Conservation (phyloP, 1,140 invertebrate genomes). For the Drosophila carrolli region DNA sequence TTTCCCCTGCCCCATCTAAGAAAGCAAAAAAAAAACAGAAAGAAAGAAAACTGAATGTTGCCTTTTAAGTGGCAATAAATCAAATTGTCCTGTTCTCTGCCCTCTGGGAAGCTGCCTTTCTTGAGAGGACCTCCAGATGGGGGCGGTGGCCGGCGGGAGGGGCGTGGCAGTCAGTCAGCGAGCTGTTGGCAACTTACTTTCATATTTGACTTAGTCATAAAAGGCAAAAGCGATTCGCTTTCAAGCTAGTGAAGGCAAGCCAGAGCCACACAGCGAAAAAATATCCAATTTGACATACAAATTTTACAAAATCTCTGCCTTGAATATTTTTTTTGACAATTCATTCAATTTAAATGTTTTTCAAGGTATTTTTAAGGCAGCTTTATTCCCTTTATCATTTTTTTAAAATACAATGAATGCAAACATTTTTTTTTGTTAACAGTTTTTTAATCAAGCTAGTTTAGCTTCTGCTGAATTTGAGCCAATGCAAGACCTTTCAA, state of each 20-base stretch:
- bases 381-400: too few relatives aligned
- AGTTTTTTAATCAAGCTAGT: too few relatives aligned
- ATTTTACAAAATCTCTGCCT: too few relatives aligned
- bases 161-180: slow-evolving; percentile 49
- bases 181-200: slow-evolving; percentile 66
- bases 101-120: slow-evolving; percentile 34
- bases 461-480: too few relatives aligned
- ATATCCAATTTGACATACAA: background rate
- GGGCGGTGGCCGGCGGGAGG: background rate
- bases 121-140: background rate
- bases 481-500: too few relatives aligned
- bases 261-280: slow-evolving; percentile 44
- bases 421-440: too few relatives aligned
- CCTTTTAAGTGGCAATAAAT: slow-evolving; percentile 83
- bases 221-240: slow-evolving; percentile 61
- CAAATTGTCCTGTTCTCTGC: slow-evolving; percentile 69
- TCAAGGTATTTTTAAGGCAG: too few relatives aligned
- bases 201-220: slow-evolving; percentile 82
- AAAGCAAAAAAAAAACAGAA: slow-evolving; percentile 1
- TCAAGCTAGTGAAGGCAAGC: slow-evolving; percentile 30
- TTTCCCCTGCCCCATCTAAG: slow-evolving; percentile 32
- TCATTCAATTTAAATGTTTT: too few relatives aligned
- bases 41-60: slow-evolving; percentile 75
- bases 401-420: too few relatives aligned
- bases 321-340: too few relatives aligned